Conservation (phyloP, 2,113 vertebrate species). For the Malurus melanocephalus region DNA sequence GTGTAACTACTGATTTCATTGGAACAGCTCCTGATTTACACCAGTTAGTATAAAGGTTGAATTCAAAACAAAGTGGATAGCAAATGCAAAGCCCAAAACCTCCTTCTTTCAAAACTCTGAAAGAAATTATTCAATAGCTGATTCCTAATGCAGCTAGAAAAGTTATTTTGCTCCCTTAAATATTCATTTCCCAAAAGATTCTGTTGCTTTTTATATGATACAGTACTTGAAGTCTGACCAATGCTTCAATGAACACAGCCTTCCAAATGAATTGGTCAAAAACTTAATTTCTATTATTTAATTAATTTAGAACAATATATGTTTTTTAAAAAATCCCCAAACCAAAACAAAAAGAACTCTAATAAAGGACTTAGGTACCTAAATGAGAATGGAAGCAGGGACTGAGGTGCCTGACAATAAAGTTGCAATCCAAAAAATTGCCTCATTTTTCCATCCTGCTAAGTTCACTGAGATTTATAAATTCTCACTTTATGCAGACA, state of each 20-base stretch:
- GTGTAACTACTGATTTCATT: slow-evolving; percentile 37
- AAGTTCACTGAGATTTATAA: neutral
- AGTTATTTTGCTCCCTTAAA: neutral
- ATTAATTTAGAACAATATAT: neutral
- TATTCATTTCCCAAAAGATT: neutral
- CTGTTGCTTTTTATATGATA: neutral
- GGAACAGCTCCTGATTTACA: slow-evolving; percentile 2
- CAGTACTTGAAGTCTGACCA: neutral
- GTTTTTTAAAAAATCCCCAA: neutral
- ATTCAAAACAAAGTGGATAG: neutral
- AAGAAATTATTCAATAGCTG: neutral
- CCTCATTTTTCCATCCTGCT: neutral
- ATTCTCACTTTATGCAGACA: neutral
- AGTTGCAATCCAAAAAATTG: neutral
- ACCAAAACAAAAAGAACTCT: neutral
- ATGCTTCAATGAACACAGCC: neutral
- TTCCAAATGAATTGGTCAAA: neutral
- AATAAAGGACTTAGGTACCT: neutral
- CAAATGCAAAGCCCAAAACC: neutral
- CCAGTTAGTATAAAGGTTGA: neutral
- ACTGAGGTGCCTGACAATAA: neutral
- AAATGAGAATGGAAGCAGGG: neutral
- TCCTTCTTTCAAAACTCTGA: neutral
- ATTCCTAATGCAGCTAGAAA: neutral
- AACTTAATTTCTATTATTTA: neutral